Evolutionary conservation across 2,797 vertebrate species (phyloP), one percentile per base, ranked within the genome.

Genomic region (Catharus ustulatus): DNA sequence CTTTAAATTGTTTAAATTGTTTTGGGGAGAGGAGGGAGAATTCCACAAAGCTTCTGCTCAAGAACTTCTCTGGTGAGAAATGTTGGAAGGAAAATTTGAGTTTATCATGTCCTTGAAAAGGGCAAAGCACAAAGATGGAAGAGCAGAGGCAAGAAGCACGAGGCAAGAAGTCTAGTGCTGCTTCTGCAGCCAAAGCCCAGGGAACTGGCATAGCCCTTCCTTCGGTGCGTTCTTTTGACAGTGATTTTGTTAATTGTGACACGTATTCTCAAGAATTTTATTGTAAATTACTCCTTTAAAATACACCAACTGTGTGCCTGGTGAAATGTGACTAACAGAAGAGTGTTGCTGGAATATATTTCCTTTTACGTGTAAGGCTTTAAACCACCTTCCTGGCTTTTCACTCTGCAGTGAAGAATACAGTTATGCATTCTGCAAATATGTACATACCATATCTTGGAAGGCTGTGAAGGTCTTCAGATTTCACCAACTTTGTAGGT

Each of bases 61-160:
- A 43, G 78, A 58, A 8, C 46, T 90, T 2, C 43, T 84, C 43
- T 84, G 40, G 51, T 66, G 46, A 76, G 67, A 62, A 86, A 63
- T 15, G 5, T 59, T 86, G 55, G 46, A 68, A 75, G 67, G 62
- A 75, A 88, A 61, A 66, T 51, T 42, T 46, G 54, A 74, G n/a
- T 92, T 94, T 59, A 29, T 89, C 30, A 3, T 46, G 71, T 77
- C 84, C 87, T 96, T 91, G 78, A 48, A 57, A 82, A 90, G 57
- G 75, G 78, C 68, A 67, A 82, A 80, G 57, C 18, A 12, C 45
- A 38, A 22, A 84, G 52, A 52, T 38, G 13, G 63, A 68, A 48
- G 66, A 54, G 63, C 76, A 78, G 36, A 48, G 32, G 49, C 36
- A 42, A 69, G 36, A 81, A 43, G 23, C 30, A n/a, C 5, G 22